Conservation (phyloP, 2,113 vertebrate genomes). For the Carlito syrichta region DNA sequence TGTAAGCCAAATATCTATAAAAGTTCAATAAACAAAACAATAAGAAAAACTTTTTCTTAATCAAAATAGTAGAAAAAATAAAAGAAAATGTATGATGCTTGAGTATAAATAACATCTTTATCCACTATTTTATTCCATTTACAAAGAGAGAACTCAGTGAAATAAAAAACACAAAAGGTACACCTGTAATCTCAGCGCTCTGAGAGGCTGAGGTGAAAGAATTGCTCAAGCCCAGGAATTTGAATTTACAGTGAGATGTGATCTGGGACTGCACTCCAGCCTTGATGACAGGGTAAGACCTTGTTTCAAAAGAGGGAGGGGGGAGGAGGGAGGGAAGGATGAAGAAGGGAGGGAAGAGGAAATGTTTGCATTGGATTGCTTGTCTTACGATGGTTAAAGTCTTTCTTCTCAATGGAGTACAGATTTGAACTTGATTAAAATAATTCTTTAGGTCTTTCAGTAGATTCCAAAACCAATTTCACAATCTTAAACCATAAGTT, state of each 20-base stretch:
- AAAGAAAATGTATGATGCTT: neutral
- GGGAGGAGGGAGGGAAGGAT: no score
- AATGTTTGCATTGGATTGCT: neutral
- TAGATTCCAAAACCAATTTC: constrained; percentile 34
- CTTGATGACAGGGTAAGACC: no score
- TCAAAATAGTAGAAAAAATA: neutral
- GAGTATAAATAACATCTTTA: neutral
- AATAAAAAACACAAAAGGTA: neutral
- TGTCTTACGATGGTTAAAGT: neutral
- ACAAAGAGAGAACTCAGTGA: neutral
- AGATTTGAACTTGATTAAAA: neutral
- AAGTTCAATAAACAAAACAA: neutral
- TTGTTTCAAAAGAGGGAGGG: no score
- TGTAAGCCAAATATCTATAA: neutral
- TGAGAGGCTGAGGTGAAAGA: no score
- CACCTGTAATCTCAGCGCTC: no score
- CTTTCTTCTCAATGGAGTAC: neutral
- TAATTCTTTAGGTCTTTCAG: constrained; percentile 22
- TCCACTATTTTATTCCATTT: constrained; percentile 20
- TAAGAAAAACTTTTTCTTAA: neutral
- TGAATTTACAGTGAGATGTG: no score
- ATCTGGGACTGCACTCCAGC: no score
- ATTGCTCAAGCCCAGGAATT: no score
- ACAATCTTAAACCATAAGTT: neutral
- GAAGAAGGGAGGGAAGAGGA: neutral